phyloP scores from a whole-genome alignment of 2,888 invertebrate species.

The Cheiracanthium punctorium region DNA sequence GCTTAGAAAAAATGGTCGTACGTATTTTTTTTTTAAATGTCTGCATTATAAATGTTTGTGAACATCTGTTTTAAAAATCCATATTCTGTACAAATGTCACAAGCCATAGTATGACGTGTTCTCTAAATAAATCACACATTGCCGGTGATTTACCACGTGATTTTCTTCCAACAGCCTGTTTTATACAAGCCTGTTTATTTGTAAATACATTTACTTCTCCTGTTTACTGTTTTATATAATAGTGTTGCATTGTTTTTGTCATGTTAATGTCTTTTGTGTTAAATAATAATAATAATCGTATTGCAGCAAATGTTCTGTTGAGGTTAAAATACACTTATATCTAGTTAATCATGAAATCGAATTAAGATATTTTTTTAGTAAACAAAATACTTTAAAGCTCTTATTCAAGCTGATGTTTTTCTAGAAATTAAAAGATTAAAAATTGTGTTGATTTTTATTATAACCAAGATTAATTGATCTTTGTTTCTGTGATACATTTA shows the following conservation, averaged over 20 bases:
- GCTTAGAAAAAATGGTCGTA: too few species aligned
- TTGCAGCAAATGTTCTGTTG: too few species aligned
- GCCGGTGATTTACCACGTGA: slow-evolving; percentile 21
- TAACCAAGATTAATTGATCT: too few species aligned
- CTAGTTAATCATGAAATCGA: too few species aligned
- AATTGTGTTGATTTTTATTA: too few species aligned
- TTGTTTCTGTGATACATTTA: too few species aligned
- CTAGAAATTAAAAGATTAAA: too few species aligned
- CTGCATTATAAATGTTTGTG: slow-evolving; percentile 8
- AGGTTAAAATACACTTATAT: too few species aligned
- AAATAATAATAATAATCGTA: too few species aligned
- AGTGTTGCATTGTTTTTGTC: neutral
- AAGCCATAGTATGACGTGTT: slow-evolving; percentile 49
- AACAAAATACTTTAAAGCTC: too few species aligned
- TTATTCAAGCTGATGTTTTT: too few species aligned
- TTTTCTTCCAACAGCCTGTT: neutral
- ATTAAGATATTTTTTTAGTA: too few species aligned
- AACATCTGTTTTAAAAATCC: slow-evolving; percentile 34
- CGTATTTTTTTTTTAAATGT: neutral
- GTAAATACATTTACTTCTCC: neutral
- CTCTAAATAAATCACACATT: slow-evolving; percentile 10
- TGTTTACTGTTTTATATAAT: neutral
- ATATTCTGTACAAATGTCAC: slow-evolving; percentile 46
- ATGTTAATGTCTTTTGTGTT: neutral
- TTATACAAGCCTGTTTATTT: neutral